phyloP scores from a whole-genome alignment of 2,888 invertebrate species.

The Diplazon laetatorius region DNA sequence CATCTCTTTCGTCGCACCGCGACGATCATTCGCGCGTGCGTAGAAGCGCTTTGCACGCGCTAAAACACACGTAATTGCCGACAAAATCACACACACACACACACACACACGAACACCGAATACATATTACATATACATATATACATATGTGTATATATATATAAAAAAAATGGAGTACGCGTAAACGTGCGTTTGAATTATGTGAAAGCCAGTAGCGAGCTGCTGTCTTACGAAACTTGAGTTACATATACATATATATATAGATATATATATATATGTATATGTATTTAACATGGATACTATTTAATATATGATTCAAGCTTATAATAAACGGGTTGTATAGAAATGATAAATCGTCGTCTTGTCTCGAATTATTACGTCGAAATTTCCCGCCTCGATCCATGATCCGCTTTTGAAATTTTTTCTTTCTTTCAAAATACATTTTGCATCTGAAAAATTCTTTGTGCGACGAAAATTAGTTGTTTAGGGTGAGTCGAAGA shows the following conservation, averaged over 20 bases:
- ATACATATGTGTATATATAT: conserved; percentile 56
- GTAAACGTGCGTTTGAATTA: conserved; percentile 59
- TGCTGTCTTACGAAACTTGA: conserved; percentile 75
- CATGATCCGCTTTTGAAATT: too few species aligned
- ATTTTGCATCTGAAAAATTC: too few species aligned
- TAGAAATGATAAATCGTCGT: conserved; percentile 69
- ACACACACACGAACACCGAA: conserved; percentile 29
- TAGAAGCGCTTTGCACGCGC: conserved; percentile 1
- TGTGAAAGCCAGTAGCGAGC: conserved; percentile 67
- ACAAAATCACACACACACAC: conserved; percentile 30
- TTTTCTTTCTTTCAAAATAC: too few species aligned
- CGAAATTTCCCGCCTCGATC: background rate
- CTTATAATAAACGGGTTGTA: conserved; percentile 81
- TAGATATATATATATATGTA: too few species aligned
- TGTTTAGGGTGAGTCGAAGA: background rate
- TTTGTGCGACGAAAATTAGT: background rate
- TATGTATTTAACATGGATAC: conserved; percentile 77
- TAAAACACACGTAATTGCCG: conserved; percentile 9
- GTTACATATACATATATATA: too few species aligned
- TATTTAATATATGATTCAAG: conserved; percentile 81
- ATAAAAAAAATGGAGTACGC: conserved; percentile 45
- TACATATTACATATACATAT: conserved; percentile 57
- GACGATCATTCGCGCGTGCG: conserved; percentile 9
- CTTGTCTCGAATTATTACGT: conserved; percentile 13
- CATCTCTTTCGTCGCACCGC: background rate